Evolutionary conservation across 2,888 invertebrate genomes (phyloP).

Genomic region (Callyntrura sp.): DNA sequence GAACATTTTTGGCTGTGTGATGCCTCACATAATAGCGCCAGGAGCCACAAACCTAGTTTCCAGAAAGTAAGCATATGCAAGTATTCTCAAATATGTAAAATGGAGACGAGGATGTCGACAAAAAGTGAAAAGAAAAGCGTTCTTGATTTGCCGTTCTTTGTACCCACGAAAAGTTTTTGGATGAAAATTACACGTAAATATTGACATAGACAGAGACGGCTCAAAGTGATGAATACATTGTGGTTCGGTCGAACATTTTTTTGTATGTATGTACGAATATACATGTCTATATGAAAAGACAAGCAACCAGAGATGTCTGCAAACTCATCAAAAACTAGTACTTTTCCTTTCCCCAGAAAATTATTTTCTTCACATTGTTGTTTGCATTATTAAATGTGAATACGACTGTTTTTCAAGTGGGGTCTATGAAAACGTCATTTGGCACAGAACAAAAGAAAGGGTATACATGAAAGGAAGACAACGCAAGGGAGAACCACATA

Average conservation of each 20-base stretch:
- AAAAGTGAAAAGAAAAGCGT: conserved; percentile 49
- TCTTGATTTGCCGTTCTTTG: not conserved
- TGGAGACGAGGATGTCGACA: conserved; percentile 18
- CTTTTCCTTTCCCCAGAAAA: conserved; percentile 38
- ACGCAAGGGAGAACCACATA: not conserved
- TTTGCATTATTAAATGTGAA: not conserved
- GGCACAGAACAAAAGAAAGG: no score
- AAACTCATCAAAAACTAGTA: conserved; percentile 54
- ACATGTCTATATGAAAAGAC: no score
- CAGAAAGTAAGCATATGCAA: conserved; percentile 38
- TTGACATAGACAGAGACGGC: conserved; percentile 18
- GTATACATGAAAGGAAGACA: not conserved
- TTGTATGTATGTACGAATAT: no score
- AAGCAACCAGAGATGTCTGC: not conserved
- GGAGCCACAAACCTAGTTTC: conserved; percentile 58
- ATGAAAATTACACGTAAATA: conserved; percentile 40
- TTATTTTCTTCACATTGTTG: conserved; percentile 11
- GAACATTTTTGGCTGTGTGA: conserved; percentile 37
- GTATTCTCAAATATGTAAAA: not conserved
- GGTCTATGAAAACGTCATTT: not conserved
- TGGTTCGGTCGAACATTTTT: not conserved
- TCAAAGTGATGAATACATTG: conserved; percentile 19
- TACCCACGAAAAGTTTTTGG: conserved; percentile 32
- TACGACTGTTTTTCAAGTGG: not conserved
- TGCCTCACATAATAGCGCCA: conserved; percentile 47